A percentile compares a stretch with the other conserved stretches of the same genome.
Conservation (phyloP, 2,888 invertebrate genomes). For the Ernsta delagoae region DNA sequence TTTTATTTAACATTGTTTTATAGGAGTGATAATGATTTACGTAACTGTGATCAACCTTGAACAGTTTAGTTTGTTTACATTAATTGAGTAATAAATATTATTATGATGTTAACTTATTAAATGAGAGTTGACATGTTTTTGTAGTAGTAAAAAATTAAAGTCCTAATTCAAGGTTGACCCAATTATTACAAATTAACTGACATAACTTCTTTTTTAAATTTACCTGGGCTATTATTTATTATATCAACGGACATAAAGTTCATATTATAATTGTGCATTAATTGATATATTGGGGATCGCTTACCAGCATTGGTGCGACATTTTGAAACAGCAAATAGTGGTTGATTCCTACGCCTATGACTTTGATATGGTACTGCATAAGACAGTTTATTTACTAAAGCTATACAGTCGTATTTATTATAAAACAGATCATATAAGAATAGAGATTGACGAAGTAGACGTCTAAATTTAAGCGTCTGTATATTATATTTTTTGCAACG, state of each 20-base stretch:
- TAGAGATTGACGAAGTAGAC: background rate
- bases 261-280: background rate
- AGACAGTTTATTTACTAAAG: background rate
- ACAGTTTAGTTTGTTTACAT: too few relatives aligned
- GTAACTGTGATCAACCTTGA: too few relatives aligned
- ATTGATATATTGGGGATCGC: conserved; percentile 3
- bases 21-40: too few relatives aligned
- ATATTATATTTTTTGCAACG: background rate
- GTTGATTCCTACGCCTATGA: background rate
- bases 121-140: too few relatives aligned
- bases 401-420: background rate
- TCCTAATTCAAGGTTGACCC: background rate
- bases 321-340: background rate
- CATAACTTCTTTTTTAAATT: background rate
- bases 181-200: background rate
- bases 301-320: background rate
- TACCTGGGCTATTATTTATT: background rate
- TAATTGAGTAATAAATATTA: too few relatives aligned
- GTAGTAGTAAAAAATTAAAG: too few relatives aligned
- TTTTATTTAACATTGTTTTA: too few relatives aligned
- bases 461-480: background rate
- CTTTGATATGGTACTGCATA: background rate
- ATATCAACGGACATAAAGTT: background rate
- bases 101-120: too few relatives aligned
- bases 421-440: background rate